These are phyloP conservation scores for Gymnoscopelus braueri DNA, from an alignment of 2,797 vertebrate genomes.

Conservation along the genomic window DNA sequence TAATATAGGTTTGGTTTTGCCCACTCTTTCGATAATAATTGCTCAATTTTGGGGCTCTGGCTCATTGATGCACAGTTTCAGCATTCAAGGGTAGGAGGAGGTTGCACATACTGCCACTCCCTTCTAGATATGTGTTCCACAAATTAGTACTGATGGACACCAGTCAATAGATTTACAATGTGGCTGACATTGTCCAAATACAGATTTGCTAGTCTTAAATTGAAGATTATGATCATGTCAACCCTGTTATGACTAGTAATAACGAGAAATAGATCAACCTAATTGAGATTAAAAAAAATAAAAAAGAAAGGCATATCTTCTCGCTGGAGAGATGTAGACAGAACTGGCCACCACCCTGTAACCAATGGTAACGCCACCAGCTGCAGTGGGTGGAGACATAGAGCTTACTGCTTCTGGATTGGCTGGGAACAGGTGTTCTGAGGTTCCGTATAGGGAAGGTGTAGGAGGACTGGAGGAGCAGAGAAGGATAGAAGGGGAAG, in stretches of 20 bases:
- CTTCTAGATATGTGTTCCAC: not conserved
- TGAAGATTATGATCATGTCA: too few relatives aligned
- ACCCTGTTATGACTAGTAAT: too few relatives aligned
- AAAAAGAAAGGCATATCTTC: conserved; percentile 35
- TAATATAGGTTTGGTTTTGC: too few relatives aligned
- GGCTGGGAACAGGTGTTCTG: conserved; percentile 77
- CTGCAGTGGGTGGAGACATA: conserved; percentile 76
- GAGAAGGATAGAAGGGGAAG: not conserved
- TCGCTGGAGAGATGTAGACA: conserved; percentile 40
- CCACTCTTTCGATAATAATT: too few relatives aligned
- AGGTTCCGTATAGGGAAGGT: conserved; percentile 69
- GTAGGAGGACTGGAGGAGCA: conserved; percentile 43
- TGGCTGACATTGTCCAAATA: not conserved
- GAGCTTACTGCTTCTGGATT: conserved; percentile 60
- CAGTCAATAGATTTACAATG: not conserved
- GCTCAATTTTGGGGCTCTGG: too few relatives aligned
- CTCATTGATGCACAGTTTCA: not conserved
- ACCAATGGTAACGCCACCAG: conserved; percentile 78
- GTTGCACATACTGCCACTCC: not conserved
- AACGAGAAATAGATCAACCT: too few relatives aligned
- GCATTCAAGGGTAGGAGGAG: not conserved
- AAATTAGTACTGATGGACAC: not conserved
- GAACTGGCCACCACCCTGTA: conserved; percentile 74
- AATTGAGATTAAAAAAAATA: not conserved
- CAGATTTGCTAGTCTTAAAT: not conserved